Conservation (phyloP, 2,113 vertebrate species). For the Rhinoptilus africanus region DNA sequence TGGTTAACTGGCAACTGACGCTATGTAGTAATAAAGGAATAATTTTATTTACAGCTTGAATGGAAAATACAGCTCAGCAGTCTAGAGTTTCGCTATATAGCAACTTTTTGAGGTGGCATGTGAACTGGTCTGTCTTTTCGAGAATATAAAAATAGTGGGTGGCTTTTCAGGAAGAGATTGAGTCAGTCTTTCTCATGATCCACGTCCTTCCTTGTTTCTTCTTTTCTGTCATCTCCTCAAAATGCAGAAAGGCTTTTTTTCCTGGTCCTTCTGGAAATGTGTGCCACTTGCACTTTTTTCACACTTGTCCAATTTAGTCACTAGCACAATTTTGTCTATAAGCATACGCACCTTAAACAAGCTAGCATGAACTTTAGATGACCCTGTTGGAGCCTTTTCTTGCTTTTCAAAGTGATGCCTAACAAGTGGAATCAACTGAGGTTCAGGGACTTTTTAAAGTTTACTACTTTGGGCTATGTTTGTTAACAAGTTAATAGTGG, state of each 20-base stretch:
- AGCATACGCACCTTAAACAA: background rate
- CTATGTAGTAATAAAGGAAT: background rate
- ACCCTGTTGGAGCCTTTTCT: background rate
- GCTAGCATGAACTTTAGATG: background rate
- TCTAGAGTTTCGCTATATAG: background rate
- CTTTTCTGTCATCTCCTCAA: background rate
- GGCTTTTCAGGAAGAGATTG: background rate
- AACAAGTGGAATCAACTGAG: background rate
- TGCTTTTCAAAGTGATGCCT: background rate
- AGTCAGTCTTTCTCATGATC: background rate
- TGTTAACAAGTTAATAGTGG: background rate
- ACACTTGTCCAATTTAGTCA: background rate
- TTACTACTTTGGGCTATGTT: background rate
- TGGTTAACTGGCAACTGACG: background rate
- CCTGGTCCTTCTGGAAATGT: background rate
- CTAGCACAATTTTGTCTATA: background rate
- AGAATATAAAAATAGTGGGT: background rate
- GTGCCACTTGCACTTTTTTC: background rate
- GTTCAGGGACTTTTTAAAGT: background rate
- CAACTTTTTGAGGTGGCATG: background rate
- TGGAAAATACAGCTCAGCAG: background rate
- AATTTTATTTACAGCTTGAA: background rate
- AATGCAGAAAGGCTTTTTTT: background rate
- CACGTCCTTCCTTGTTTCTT: background rate
- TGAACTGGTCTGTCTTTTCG: background rate